Conservation (phyloP, 2,888 invertebrate genomes). For the Microctonus brassicae region DNA sequence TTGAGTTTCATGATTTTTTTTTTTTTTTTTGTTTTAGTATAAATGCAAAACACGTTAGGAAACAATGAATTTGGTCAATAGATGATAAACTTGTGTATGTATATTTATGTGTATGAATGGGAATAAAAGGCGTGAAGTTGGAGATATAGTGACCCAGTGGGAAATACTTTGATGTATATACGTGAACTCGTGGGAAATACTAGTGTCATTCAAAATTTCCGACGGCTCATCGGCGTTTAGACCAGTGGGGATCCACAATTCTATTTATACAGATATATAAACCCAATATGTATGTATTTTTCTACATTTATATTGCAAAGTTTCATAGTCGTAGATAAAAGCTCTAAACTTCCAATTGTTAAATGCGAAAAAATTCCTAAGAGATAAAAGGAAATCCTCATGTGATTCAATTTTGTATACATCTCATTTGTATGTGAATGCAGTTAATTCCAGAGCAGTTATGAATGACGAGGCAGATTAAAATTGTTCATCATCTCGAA, state of each 20-base stretch:
- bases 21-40: neutral
- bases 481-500: too few relatives aligned
- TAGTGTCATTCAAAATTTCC: neutral
- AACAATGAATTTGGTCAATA: neutral
- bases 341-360: neutral
- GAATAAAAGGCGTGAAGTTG: neutral
- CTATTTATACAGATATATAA: neutral
- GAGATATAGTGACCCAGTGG: slow-evolving; percentile 12
- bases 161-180: slow-evolving; percentile 19
- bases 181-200: slow-evolving; percentile 20
- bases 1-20: too few relatives aligned
- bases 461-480: too few relatives aligned
- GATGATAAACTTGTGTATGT: too few relatives aligned
- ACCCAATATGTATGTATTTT: neutral
- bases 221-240: neutral
- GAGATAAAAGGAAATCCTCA: too few relatives aligned
- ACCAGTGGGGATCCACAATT: neutral
- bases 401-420: too few relatives aligned
- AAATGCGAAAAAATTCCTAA: too few relatives aligned
- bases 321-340: neutral
- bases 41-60: neutral
- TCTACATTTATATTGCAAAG: neutral
- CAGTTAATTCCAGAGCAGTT: too few relatives aligned
- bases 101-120: neutral
- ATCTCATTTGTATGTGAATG: too few relatives aligned